These are phyloP conservation scores for Anas platyrhynchos DNA, from an alignment of 2,113 vertebrate genomes.

Conservation along the genomic window DNA sequence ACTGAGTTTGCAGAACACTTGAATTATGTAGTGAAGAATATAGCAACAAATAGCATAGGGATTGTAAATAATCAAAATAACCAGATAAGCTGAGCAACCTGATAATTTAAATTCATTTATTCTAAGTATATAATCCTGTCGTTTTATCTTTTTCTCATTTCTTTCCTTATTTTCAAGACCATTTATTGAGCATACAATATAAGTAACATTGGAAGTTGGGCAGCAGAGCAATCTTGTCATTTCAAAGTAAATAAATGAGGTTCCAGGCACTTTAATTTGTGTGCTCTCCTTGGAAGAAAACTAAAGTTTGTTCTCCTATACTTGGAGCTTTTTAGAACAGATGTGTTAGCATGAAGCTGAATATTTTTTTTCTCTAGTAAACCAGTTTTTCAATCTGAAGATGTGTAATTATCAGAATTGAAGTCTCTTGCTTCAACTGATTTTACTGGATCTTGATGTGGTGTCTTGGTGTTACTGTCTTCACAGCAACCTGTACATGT, in stretches of 20 bases:
- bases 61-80: background rate
- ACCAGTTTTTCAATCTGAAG: background rate
- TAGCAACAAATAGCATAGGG: background rate
- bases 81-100: background rate
- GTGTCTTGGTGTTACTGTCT: no score
- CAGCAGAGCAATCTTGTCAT: background rate
- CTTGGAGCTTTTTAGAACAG: background rate
- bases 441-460: background rate
- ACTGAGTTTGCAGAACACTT: background rate
- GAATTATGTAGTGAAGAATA: background rate
- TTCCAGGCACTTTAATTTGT: background rate
- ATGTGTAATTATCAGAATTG: background rate
- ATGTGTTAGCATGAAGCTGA: background rate
- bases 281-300: background rate
- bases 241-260: background rate
- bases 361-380: background rate
- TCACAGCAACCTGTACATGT: accelerated
- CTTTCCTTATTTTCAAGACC: background rate
- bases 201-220: background rate
- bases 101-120: background rate
- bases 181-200: background rate
- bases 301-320: background rate
- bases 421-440: background rate
- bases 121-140: background rate
- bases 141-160: background rate